Base-by-base conservation (phyloP, 2,888 invertebrate genomes). In the Sialis lutaria region DNA sequence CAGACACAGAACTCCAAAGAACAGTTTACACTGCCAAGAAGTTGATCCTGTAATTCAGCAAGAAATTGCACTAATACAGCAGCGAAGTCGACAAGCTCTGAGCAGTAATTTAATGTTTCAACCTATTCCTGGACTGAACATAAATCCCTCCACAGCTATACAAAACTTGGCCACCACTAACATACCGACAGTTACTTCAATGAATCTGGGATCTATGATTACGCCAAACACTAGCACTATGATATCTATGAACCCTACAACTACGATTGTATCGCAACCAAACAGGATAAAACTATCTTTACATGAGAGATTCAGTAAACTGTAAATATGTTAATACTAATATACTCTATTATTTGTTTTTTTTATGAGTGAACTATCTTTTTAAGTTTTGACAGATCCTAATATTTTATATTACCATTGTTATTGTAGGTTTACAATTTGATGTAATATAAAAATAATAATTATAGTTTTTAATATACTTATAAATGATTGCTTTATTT, bases 1-100 rank as follows among this genome's bases (percentile, higher is more conserved):
- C 22, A 22, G 22, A 22, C 22, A 22, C 22, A 22, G 22, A 22
- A 4, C 22, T 2, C 22, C 22, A 22, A 22, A 22, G 22, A 22
- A 22, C 22, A 22, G 4, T 22, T 32, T 44, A 12, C 44, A 35
- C 35, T 35, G 44, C 22, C 12, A 10, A 12, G 47, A 47, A 34
- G 33, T 47, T 13, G 30, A 47, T 37, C 47, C 47, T 6, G 10
- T 9, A 30, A 33, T 47, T 12, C 47, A 47, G 31, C 33, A 37
- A n/a, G 47, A 47, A 47, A 47, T 47, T 8, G 40, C 47, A 6
- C 5, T 47, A 9, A 47, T 47, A 13, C 47, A 47, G 32, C 33
- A 47, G 22, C 34, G 42, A 6, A 35, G 35, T 22, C 42, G 42
- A 4, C 22, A 31, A 7, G 6, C 22, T 1, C 42, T 10, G 4